phyloP scores from a whole-genome alignment of 2,888 invertebrate species.

The Epinotia nisella region DNA sequence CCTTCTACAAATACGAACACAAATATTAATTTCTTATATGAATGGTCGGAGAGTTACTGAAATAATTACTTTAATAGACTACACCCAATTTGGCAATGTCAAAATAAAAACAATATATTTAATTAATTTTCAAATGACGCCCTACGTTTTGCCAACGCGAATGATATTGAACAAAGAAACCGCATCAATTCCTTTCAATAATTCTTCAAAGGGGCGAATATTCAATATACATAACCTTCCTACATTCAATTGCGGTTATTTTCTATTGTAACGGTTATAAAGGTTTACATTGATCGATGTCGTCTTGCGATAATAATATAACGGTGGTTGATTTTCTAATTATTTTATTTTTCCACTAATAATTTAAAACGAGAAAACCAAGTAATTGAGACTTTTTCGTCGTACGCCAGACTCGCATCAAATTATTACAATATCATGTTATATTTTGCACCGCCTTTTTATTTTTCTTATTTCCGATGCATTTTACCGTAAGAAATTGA shows the following conservation, averaged over 20 bases:
- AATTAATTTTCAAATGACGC: background rate
- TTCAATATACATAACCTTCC: constrained; percentile 11
- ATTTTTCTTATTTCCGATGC: background rate
- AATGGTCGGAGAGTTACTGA: background rate
- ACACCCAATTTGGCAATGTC: background rate
- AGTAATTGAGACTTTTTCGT: background rate
- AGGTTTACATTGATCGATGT: background rate
- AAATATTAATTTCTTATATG: background rate
- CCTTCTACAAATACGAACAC: background rate
- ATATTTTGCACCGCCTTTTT: background rate
- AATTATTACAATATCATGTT: background rate
- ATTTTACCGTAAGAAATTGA: constrained; percentile 32
- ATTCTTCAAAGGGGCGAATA: constrained; percentile 7
- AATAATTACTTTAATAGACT: constrained; percentile 11
- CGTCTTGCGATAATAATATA: constrained; percentile 9
- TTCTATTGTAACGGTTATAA: constrained; percentile 12
- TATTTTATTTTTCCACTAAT: background rate
- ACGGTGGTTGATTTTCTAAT: constrained; percentile 1
- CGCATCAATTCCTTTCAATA: constrained; percentile 26
- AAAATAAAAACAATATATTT: background rate
- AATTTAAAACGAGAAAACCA: background rate
- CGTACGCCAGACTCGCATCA: background rate
- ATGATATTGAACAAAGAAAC: constrained; percentile 19
- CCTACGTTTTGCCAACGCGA: constrained; percentile 1
- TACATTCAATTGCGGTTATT: constrained; percentile 24